Evolutionary conservation across 2,113 vertebrate genomes (phyloP).

Genomic region (Strigops habroptila): DNA sequence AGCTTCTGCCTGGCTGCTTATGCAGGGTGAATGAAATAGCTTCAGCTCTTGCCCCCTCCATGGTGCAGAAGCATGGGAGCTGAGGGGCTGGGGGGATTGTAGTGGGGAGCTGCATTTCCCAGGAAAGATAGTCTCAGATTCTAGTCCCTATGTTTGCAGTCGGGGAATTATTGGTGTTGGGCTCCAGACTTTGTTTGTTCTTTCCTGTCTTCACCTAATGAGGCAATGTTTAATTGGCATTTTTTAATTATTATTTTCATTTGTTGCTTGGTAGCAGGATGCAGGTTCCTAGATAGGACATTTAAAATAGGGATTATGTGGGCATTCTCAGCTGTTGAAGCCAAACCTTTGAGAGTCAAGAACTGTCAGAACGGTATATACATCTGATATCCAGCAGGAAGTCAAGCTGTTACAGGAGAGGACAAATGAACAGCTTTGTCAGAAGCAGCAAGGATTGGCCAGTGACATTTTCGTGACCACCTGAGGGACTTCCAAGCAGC

Average conservation of each 20-base stretch:
- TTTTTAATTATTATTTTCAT: background rate
- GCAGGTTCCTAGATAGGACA: background rate
- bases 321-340: background rate
- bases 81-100: background rate
- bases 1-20: background rate
- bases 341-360: background rate
- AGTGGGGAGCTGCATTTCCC: background rate
- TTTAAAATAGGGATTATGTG: background rate
- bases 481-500: background rate
- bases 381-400: background rate
- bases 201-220: background rate
- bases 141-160: background rate
- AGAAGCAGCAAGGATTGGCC: background rate
- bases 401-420: background rate
- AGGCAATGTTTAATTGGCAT: background rate
- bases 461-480: background rate
- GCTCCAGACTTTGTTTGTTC: background rate
- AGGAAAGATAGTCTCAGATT: background rate
- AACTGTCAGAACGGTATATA: background rate
- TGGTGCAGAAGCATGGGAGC: background rate
- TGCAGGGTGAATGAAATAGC: background rate
- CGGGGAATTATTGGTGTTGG: accelerated
- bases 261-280: background rate
- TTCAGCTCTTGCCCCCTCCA: background rate
- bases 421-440: background rate